Evolutionary conservation across 2,888 invertebrate species (phyloP).

Genomic region (Idaea straminata): DNA sequence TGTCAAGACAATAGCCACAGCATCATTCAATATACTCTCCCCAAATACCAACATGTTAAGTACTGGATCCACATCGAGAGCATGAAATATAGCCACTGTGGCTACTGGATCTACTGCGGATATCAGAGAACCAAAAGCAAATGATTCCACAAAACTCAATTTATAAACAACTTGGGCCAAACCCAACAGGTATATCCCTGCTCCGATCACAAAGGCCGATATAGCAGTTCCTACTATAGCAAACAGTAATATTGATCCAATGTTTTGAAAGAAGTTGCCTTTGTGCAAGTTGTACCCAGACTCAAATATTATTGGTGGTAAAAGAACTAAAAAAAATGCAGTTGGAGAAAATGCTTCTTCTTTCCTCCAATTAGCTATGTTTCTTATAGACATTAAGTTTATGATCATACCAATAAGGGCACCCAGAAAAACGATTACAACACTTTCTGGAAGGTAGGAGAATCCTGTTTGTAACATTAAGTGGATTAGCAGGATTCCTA

Average conservation of each 20-base stretch:
- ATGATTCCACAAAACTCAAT: slow-evolving; percentile 96
- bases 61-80: slow-evolving; percentile 97
- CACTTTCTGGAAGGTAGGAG: slow-evolving; percentile 98
- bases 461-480: slow-evolving; percentile 96
- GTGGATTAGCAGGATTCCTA: slow-evolving; percentile 97
- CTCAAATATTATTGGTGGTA: slow-evolving; percentile 99
- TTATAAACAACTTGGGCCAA: slow-evolving; percentile 94
- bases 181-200: slow-evolving; percentile 96
- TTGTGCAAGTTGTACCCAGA: slow-evolving; percentile 99
- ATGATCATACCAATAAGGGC: slow-evolving; percentile 94
- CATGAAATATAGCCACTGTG: slow-evolving; percentile 99
- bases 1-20: slow-evolving; percentile 98
- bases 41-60: slow-evolving; percentile 99
- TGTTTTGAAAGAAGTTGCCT: slow-evolving; percentile 97
- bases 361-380: slow-evolving; percentile 96
- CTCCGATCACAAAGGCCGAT: slow-evolving; percentile 97
- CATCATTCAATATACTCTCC: slow-evolving; percentile 96
- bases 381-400: slow-evolving; percentile 92
- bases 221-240: slow-evolving; percentile 98
- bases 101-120: slow-evolving; percentile 99
- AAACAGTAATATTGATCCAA: slow-evolving; percentile 98
- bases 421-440: slow-evolving; percentile 97
- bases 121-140: slow-evolving; percentile 98
- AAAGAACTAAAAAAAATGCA: slow-evolving; percentile 96
- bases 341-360: slow-evolving; percentile 99